phyloP scores from a whole-genome alignment of 30 jellyfish, hydroid and myxozoan genomes.

The Aurelia aurita complex sp. Pacific region DNA sequence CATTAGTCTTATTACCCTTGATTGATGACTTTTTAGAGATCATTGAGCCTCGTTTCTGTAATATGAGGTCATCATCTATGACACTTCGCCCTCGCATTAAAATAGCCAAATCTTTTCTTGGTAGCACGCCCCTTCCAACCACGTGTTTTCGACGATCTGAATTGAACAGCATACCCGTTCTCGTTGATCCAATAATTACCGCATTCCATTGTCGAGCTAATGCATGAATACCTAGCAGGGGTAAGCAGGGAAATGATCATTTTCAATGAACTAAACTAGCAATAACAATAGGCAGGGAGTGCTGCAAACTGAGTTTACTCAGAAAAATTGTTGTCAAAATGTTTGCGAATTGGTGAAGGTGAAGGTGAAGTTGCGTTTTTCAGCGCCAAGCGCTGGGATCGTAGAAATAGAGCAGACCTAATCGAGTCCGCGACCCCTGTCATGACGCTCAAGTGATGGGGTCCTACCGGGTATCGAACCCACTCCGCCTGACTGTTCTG shows the following conservation, averaged over 20 bases:
- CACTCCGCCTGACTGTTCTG: too few species aligned
- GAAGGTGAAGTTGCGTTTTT: too few species aligned
- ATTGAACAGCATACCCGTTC: constrained; percentile 69
- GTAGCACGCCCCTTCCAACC: constrained; percentile 95
- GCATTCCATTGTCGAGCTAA: constrained; percentile 99
- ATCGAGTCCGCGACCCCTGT: too few species aligned
- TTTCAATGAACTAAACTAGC: too few species aligned
- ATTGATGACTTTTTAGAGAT: not conserved
- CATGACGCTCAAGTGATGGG: too few species aligned
- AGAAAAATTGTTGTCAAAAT: too few species aligned
- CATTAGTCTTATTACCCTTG: not conserved
- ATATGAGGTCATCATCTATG: not conserved
- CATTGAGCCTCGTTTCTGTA: not conserved
- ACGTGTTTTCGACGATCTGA: constrained; percentile 81
- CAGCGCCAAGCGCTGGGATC: too few species aligned
- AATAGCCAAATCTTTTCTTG: constrained; percentile 81
- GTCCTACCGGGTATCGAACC: too few species aligned
- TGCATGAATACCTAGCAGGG: constrained; percentile 80
- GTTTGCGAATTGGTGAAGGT: too few species aligned
- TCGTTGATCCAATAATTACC: constrained; percentile 91
- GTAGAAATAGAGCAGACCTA: too few species aligned
- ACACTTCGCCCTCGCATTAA: constrained; percentile 61
- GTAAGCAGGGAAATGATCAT: not conserved
- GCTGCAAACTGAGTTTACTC: too few species aligned
- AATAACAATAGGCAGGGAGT: too few species aligned